A percentile compares a stretch with the other conserved stretches of the same genome.
Conservation (phyloP, 1,140 invertebrate species). For the Drosophila aff. region DNA sequence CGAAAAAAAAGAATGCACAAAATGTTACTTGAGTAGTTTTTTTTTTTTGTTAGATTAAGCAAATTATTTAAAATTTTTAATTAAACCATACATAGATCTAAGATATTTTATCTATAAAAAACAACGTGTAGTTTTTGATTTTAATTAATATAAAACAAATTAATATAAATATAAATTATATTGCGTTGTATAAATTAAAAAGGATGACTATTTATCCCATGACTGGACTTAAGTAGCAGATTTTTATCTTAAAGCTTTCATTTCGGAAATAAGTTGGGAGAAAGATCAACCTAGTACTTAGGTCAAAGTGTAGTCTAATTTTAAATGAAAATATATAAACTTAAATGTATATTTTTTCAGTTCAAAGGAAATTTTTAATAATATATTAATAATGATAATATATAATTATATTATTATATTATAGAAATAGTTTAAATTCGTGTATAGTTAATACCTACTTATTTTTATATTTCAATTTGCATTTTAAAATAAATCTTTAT, state of each 20-base stretch:
- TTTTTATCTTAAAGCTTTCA: background rate
- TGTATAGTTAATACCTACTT: no score
- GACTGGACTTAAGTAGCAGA: no score
- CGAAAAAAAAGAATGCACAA: background rate
- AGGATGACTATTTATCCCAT: background rate
- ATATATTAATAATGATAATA: background rate
- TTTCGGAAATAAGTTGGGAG: background rate
- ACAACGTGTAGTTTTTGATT: no score
- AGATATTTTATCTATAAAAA: no score
- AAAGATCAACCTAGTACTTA: background rate
- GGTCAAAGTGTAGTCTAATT: background rate
- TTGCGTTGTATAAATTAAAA: background rate
- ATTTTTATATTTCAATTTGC: no score
- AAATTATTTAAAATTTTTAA: background rate
- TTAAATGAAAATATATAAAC: background rate
- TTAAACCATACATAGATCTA: background rate
- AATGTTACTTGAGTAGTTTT: background rate
- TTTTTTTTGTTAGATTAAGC: conserved; percentile 1
- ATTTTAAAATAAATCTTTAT: no score
- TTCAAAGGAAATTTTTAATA: background rate
- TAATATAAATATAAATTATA: no score
- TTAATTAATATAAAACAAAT: no score
- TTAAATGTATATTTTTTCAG: background rate
- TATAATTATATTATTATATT: no score
- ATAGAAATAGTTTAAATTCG: no score